These are phyloP conservation scores for Darevskia mixta DNA, from an alignment of 2,797 vertebrate genomes.

Conservation along the genomic window DNA sequence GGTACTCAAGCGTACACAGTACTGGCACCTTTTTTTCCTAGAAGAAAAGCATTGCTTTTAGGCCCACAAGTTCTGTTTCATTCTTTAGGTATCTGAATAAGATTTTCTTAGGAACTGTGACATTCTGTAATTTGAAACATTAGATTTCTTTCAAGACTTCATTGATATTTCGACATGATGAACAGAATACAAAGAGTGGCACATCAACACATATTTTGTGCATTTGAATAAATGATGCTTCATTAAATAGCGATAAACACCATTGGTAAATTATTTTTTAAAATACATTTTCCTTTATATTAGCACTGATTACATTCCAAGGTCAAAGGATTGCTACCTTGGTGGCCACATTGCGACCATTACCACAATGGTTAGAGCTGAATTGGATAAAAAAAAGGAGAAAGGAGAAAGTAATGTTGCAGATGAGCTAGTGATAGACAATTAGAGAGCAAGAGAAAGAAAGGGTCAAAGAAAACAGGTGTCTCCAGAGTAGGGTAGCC, in stretches of 20 bases:
- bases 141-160: not conserved
- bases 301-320: too few species aligned
- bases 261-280: too few species aligned
- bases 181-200: too few species aligned
- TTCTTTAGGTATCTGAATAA: not conserved
- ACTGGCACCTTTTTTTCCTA: too few species aligned
- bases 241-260: too few species aligned
- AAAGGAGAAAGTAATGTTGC: not conserved
- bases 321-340: not conserved
- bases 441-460: not conserved
- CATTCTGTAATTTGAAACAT: not conserved
- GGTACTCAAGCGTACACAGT: too few species aligned
- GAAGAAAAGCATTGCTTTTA: not conserved
- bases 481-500: not conserved
- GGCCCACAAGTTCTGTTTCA: not conserved
- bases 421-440: not conserved
- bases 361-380: not conserved
- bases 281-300: too few species aligned
- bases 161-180: not conserved
- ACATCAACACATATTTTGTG: too few species aligned
- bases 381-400: not conserved
- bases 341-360: not conserved
- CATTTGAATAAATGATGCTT: too few species aligned
- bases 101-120: not conserved
- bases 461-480: not conserved